Evolutionary conservation across 1,140 invertebrate genomes (phyloP).

Genomic region (Mamestra configurata): DNA sequence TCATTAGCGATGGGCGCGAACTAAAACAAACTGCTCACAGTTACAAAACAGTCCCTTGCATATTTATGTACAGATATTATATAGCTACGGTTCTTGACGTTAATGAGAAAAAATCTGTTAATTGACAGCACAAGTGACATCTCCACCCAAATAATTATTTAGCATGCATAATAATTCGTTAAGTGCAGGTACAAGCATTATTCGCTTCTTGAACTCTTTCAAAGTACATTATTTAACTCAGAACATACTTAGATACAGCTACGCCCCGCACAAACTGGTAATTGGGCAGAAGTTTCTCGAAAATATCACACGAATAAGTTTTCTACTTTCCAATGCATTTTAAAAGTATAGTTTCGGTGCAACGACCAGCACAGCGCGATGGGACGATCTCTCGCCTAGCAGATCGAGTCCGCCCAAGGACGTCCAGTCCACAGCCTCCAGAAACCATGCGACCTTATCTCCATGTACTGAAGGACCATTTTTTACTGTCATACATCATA

Average conservation of each 20-base stretch:
- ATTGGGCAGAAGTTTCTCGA: constrained; percentile 48
- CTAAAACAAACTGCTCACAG: constrained; percentile 43
- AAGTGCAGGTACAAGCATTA: background rate
- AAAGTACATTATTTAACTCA: background rate
- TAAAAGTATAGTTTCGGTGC: constrained; percentile 83
- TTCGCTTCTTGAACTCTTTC: background rate
- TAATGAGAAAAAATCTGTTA: constrained; percentile 11
- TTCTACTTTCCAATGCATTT: constrained; percentile 87
- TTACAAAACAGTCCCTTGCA: constrained; percentile 53
- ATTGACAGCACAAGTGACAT: background rate
- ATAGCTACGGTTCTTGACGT: background rate
- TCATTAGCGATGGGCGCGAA: constrained; percentile 77
- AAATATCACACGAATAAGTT: constrained; percentile 71
- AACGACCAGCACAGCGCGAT: constrained; percentile 82
- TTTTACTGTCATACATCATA: constrained; percentile 57
- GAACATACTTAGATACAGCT: background rate
- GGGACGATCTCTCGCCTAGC: constrained; percentile 85
- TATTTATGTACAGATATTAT: constrained; percentile 14
- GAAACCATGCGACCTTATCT: constrained; percentile 63
- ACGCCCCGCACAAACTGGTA: constrained; percentile 3
- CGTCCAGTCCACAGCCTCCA: constrained; percentile 78
- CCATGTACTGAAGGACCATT: constrained; percentile 54
- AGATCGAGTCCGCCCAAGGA: constrained; percentile 87
- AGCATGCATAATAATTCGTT: background rate
- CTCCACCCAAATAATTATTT: background rate